Evolutionary conservation across 2,797 vertebrate genomes (phyloP).

Genomic region (Sebastes melanostomus): DNA sequence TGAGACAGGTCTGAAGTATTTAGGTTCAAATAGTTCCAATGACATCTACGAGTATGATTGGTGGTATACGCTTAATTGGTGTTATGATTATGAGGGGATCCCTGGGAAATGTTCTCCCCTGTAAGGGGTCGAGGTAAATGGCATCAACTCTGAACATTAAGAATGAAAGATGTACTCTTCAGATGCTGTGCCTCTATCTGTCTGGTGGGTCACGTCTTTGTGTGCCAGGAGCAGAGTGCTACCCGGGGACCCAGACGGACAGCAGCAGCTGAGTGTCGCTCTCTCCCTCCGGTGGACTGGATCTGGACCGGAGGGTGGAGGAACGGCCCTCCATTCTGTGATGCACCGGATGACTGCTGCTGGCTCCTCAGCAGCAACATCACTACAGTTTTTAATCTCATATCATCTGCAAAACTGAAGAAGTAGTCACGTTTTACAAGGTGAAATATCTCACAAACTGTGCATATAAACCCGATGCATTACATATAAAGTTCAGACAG

Average conservation of each 20-base stretch:
- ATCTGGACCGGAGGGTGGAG: constrained; percentile 43
- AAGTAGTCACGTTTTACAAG: neutral
- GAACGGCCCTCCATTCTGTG: neutral
- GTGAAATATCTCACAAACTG: neutral
- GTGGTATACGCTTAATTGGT: too few species aligned
- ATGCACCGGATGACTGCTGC: neutral
- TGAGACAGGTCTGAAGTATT: too few species aligned
- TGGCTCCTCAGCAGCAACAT: constrained; percentile 36
- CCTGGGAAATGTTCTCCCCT: too few species aligned
- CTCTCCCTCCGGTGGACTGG: neutral
- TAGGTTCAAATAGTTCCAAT: too few species aligned
- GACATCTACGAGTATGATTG: too few species aligned
- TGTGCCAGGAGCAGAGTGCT: constrained; percentile 37
- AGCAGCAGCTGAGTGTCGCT: constrained; percentile 83
- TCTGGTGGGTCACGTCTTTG: constrained; percentile 32
- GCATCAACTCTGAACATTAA: neutral
- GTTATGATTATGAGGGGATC: too few species aligned
- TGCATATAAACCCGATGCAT: neutral
- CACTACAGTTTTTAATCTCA: neutral
- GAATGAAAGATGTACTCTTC: neutral
- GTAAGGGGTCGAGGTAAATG: too few species aligned
- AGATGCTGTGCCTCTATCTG: constrained; percentile 5
- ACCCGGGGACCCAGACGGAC: constrained; percentile 72
- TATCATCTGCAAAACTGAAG: neutral
- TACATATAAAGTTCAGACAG: neutral